Evolutionary conservation across 2,888 invertebrate genomes (phyloP).

Genomic region (Tanypteryx hageni): DNA sequence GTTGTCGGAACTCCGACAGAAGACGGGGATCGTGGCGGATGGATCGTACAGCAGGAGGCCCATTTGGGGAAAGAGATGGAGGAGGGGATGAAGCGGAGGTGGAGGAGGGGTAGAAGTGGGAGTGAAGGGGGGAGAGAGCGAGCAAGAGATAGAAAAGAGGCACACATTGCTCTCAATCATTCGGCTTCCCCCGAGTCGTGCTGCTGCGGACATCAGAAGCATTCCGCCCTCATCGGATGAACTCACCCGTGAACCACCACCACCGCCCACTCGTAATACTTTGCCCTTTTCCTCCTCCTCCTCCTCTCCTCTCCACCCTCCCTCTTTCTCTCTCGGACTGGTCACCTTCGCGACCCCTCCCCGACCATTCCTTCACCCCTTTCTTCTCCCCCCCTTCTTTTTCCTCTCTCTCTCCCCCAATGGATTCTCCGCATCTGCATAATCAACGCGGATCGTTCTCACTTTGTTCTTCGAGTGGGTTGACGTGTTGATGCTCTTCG

Average conservation of each 20-base stretch:
- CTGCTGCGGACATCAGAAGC: background rate
- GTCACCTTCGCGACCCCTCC: background rate
- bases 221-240: background rate
- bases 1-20: no score
- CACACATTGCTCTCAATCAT: background rate
- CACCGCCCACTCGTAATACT: background rate
- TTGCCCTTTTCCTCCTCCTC: background rate
- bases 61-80: background rate
- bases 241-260: background rate
- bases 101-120: no score
- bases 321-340: background rate
- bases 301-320: no score
- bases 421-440: background rate
- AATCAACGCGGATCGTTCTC: slow-evolving; percentile 16
- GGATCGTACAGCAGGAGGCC: no score
- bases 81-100: background rate
- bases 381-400: background rate
- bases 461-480: background rate
- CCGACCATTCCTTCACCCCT: background rate
- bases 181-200: background rate
- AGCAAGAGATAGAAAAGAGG: slow-evolving; percentile 8
- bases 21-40: no score
- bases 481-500: slow-evolving; percentile 32
- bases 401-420: background rate
- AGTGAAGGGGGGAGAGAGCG: background rate